These are phyloP conservation scores for Acromyrmex charruanus DNA, from an alignment of 1,140 invertebrate species.

Conservation along the genomic window DNA sequence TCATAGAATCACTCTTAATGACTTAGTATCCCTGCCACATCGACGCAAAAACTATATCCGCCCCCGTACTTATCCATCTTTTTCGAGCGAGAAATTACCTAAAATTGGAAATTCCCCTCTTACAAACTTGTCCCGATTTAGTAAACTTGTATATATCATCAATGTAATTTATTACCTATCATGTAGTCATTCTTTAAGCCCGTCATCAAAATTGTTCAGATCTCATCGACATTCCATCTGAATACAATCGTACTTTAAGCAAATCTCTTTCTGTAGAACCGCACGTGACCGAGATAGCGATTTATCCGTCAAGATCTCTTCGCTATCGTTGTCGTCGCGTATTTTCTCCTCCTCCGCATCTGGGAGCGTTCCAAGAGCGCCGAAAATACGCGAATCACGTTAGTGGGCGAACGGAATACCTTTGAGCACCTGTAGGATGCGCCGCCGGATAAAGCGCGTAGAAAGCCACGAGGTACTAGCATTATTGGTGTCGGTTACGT, in stretches of 20 bases:
- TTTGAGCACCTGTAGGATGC: constrained; percentile 76
- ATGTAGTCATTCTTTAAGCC: not conserved
- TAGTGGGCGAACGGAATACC: constrained; percentile 41
- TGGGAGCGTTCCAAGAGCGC: constrained; percentile 71
- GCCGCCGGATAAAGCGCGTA: constrained; percentile 52
- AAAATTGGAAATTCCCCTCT: constrained; percentile 16
- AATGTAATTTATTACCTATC: not conserved
- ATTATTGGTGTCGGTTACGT: constrained; percentile 33
- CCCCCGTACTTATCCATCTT: constrained; percentile 36
- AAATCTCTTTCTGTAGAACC: constrained; percentile 16
- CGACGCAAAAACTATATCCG: constrained; percentile 47
- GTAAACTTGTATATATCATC: not conserved
- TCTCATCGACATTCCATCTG: constrained; percentile 32
- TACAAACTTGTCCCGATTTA: not conserved
- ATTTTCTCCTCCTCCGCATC: constrained; percentile 68
- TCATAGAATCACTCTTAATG: constrained; percentile 66
- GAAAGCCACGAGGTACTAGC: constrained; percentile 59
- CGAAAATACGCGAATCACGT: constrained; percentile 73
- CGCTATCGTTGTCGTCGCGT: constrained; percentile 19
- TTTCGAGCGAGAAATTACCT: constrained; percentile 24
- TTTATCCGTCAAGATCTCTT: constrained; percentile 32
- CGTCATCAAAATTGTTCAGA: constrained; percentile 19
- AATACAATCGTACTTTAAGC: not conserved
- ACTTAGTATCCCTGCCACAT: constrained; percentile 47
- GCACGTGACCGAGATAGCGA: constrained; percentile 59